Percentiles rank a stretch among this genome's conserved stretches.
These are phyloP conservation scores for Spisula solida DNA, from an alignment of 2,888 invertebrate genomes.

Conservation along the genomic window DNA sequence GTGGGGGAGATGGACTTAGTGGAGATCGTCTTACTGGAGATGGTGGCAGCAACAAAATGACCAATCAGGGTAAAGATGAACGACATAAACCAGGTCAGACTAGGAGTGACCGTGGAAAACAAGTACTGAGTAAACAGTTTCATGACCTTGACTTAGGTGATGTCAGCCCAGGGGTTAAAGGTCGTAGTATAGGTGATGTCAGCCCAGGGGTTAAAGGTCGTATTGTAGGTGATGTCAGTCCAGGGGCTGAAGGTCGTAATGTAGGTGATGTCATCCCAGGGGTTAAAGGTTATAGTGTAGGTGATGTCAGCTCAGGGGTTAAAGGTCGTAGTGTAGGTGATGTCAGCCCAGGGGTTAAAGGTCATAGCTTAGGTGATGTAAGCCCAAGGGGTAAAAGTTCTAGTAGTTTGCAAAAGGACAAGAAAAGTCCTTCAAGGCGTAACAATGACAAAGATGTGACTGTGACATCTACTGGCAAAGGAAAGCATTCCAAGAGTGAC, in stretches of 20 bases:
- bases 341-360: too few relatives aligned
- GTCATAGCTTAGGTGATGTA: too few relatives aligned
- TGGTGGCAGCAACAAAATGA: background rate
- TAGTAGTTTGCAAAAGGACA: conserved; percentile 37
- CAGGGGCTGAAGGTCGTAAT: conserved; percentile 17
- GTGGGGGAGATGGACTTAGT: background rate
- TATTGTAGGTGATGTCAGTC: background rate
- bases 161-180: background rate
- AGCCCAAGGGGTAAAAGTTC: too few relatives aligned
- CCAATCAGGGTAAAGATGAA: background rate
- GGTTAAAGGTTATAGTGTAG: conserved; percentile 9
- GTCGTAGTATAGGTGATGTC: background rate
- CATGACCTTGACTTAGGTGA: background rate
- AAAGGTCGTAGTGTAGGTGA: too few relatives aligned
- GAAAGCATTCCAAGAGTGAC: background rate
- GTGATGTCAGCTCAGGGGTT: too few relatives aligned
- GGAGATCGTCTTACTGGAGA: background rate
- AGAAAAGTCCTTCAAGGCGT: background rate
- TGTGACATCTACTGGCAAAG: background rate
- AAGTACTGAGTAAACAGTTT: conserved; percentile 14
- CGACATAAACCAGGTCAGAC: background rate
- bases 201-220: conserved; percentile 12
- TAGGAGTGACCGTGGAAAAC: background rate
- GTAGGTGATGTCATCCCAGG: background rate
- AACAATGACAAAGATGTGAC: background rate